Base-by-base conservation (phyloP, 1,140 invertebrate species). In the Pseudomyrmex pallidus region DNA sequence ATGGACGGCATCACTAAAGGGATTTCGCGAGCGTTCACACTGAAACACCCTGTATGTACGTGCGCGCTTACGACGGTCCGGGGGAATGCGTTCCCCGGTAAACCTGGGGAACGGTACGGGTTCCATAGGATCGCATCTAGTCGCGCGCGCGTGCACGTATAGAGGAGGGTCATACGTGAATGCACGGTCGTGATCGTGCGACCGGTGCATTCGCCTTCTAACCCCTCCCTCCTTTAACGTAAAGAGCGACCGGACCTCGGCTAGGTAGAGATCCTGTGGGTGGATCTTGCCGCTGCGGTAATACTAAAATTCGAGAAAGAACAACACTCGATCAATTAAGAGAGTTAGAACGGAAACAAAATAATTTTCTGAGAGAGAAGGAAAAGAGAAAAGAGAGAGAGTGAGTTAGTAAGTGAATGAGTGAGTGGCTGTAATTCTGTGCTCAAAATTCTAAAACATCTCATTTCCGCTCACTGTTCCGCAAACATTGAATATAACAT, bases 11-110 rank as follows among this genome's bases (percentile, higher is more conserved):
- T 5, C 48, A 46, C 13, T 64, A 48, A 54, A 48, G 48, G 50
- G 59, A 62, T 50, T 48, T 63, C 22, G 61, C 15, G 85, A 74
- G 48, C 82, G 52, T 70, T 87, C 57, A 86, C 82, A 67, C 63
- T 20, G 72, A 76, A 76, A 82, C 68, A 74, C 57, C 57, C 70
- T 63, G 82, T 88, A 86, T n/a, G n/a, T 86, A 85, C 76, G 70
- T 44, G 62, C 86, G 85, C 86, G 85, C 87, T 87, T 87, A 87
- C 73, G 86, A 86, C 73, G 85, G 63, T 68, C 67, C 85, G 61
- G 56, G 35, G 63, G 63, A 86, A 70, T 86, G 82, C 85, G 84
- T 87, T 68, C 82, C 73, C 80, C 76, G 61, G 83, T 76, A 78
- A 35, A 87, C 64, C 44, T 52, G 50, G 61, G 77, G 85, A 85